These are phyloP conservation scores for Zeus faber DNA, from an alignment of 2,113 vertebrate species.

Conservation along the genomic window DNA sequence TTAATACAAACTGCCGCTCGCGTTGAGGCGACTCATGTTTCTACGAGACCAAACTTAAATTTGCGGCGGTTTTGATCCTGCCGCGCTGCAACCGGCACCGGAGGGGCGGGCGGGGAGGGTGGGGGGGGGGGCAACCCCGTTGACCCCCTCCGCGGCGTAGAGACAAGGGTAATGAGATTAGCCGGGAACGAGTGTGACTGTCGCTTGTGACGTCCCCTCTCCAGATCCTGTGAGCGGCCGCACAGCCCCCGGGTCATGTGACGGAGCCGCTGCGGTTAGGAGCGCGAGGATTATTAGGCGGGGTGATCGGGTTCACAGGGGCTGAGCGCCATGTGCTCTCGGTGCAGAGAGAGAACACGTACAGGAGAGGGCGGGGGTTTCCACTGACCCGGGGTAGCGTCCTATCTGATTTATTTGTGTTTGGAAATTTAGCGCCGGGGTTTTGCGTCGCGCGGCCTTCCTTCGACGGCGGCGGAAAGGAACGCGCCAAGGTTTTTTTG, in stretches of 20 bases:
- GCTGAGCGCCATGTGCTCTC: constrained; percentile 13
- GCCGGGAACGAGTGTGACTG: constrained; percentile 51
- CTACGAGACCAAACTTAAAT: constrained; percentile 28
- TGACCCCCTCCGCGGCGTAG: constrained; percentile 58
- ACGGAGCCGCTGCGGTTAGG: constrained; percentile 52
- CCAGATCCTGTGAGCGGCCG: constrained; percentile 35
- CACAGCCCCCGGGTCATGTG: constrained; percentile 57
- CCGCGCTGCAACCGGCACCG: constrained; percentile 13
- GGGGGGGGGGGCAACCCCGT: constrained; percentile 38
- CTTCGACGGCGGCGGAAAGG: too few relatives aligned
- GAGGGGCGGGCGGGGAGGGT: constrained; percentile 31
- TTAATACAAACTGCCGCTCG: constrained; percentile 42
- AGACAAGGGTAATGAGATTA: constrained; percentile 73
- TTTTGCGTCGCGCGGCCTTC: too few relatives aligned
- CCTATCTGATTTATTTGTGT: too few relatives aligned
- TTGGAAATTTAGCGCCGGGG: too few relatives aligned
- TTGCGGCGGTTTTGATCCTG: constrained; percentile 29
- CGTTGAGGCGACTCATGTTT: constrained; percentile 39
- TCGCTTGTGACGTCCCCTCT: constrained; percentile 58
- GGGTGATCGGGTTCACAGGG: constrained; percentile 57
- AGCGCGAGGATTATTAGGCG: constrained; percentile 55
- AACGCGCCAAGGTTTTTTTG: too few relatives aligned
- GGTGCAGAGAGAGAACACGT: constrained; percentile 43
- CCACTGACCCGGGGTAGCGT: too few relatives aligned
- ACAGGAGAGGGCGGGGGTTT: constrained; percentile 30